phyloP scores from a whole-genome alignment of 2,888 invertebrate species.

The Gymnosoma rotundatum region DNA sequence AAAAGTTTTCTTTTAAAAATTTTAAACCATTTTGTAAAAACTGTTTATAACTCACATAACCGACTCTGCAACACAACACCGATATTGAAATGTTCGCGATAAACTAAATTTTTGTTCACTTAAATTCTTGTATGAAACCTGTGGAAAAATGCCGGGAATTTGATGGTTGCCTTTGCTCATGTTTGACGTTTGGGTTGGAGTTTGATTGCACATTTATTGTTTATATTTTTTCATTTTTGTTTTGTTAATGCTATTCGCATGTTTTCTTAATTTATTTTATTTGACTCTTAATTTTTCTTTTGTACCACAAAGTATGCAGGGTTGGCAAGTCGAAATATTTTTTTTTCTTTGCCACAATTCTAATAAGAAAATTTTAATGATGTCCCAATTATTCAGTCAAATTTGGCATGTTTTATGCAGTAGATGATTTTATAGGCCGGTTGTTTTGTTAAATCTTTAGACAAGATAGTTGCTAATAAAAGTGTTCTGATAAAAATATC shows the following conservation, averaged over 20 bases:
- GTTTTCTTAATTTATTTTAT: slow-evolving; percentile 1
- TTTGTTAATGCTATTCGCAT: slow-evolving; percentile 58
- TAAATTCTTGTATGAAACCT: slow-evolving; percentile 45
- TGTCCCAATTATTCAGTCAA: too few relatives aligned
- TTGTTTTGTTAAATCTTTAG: too few relatives aligned
- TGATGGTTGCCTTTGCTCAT: slow-evolving; percentile 43
- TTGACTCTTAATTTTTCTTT: too few relatives aligned
- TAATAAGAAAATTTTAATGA: too few relatives aligned
- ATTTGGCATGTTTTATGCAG: too few relatives aligned
- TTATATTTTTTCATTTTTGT: slow-evolving; percentile 58
- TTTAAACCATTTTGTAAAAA: slow-evolving; percentile 1
- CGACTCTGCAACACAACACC: slow-evolving; percentile 33
- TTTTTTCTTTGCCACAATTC: too few relatives aligned
- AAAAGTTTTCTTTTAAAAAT: too few relatives aligned
- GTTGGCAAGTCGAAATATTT: too few relatives aligned
- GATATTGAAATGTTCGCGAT: slow-evolving; percentile 71
- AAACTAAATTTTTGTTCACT: slow-evolving; percentile 69
- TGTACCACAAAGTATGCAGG: too few relatives aligned
- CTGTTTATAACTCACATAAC: background rate
- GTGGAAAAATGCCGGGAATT: slow-evolving; percentile 68
- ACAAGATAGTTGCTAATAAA: too few relatives aligned
- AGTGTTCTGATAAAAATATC: too few relatives aligned
- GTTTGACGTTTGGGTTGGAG: slow-evolving; percentile 36
- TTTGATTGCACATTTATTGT: slow-evolving; percentile 28
- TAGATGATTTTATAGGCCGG: too few relatives aligned